Base-by-base conservation (phyloP, 2,888 invertebrate species). In the Drosophila siamana region DNA sequence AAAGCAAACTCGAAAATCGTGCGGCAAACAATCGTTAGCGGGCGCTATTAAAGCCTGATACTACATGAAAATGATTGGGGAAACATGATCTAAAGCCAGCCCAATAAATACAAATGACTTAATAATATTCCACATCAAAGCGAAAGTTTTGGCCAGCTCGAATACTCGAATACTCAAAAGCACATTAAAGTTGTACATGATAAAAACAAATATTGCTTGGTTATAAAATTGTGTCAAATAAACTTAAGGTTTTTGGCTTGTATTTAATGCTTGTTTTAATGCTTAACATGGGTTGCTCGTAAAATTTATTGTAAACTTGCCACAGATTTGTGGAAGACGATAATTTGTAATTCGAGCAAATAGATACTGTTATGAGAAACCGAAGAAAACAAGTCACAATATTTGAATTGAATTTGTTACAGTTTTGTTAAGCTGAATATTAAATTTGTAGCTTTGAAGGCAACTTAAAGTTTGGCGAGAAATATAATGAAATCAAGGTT, bases 101-200 rank as follows among this genome's bases (percentile, higher is more conserved):
- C 11, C 33, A 33, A 33, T 33, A 33, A 33, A 33, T 28, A 9
- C 9, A 28, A 28, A 9, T 33, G 13, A 15, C 36, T 38, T 6
- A 15, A 15, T 36, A 36, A 36, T 38, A 6, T 13, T 22, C n/a
- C 0, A 5, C 6, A 6, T 8, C 8, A 2, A 36, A 33, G 4
- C 2, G 0, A 24, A 15, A 36, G 50, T 24, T 36, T 1, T n/a
- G 11, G 2, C 2, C 9, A 36, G 8, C 7, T 36, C 2, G 16
- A 51, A 16, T n/a, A n/a, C n/a, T n/a, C n/a, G 5, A 22, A 15
- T 5, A 4, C 4, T 15, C 1, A 9, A 38, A 50, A 51, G 15
- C 50, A 38, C 24, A 24, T 51, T 6, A 38, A 51, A 51, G 38
- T 15, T 26, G 36, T 15, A 15, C 36, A 38, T 38, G 36, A 15